Evolutionary conservation across 2,113 vertebrate genomes (phyloP), one percentile per base, ranked within the genome.

Genomic region (Etia nguti): DNA sequence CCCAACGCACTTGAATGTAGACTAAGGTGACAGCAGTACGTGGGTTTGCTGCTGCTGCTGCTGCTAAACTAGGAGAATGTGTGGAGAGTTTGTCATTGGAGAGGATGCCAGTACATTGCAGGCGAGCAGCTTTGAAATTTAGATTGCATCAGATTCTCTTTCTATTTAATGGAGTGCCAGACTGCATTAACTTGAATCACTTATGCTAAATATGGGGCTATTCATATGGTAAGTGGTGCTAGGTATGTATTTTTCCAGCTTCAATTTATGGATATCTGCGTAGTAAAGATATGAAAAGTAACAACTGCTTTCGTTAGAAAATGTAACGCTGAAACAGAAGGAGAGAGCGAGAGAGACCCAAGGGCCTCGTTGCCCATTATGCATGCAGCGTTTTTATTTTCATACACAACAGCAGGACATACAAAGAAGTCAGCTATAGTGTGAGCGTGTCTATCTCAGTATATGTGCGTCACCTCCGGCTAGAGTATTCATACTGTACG

Each of bases 81-180:
- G 90, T 81, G 80, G 79, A 89, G 90, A 86, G 88, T 93, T 94
- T 84, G 86, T 91, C 89, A 84, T 29, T 13, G 82, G 55, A 83
- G 41, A 80, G 68, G 54, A 68, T 83, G 81, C 88, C 84, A 87
- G 84, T 92, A 92, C 54, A 86, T 93, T 88, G 89, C 79, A 87
- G 62, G 54, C 81, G 24, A 82, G 88, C 89, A 84, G 84, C 86
- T 88, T 92, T 89, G 89, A 93, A 94, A 93, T 92, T 85, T 88
- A 91, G 90, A 93, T 93, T 92, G 90, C 92, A 91, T 94, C 92
- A 92, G 82, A 93, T 91, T 93, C 90, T 88, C 89, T 92, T 93
- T 90, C 70, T 50, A 86, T 90, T 92, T 92, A 94, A 92, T 89
- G 60, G 90, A 93, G 90, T 87, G 92, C 87, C 89, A 91, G 84